Evolutionary conservation across 1,140 invertebrate genomes (phyloP), one percentile per base, ranked within the genome.

Genomic region (Heterodera schachtii): DNA sequence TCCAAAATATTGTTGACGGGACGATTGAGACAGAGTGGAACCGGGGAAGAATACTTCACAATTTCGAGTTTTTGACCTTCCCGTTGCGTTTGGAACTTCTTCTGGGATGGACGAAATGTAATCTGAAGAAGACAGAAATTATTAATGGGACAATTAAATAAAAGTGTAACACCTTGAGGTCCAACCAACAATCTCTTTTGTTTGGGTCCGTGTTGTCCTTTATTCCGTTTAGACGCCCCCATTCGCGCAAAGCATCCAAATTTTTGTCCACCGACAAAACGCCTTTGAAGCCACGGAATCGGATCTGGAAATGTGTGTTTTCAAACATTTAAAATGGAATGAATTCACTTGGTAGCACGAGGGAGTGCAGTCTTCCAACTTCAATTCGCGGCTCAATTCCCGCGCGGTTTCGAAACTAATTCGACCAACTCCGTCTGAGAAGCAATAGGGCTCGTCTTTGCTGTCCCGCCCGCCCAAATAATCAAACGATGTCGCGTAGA

Each of bases 21-120:
- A 3, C 90, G 86, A 85, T 90, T 90, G 8, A 90, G 79, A 60
- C 84, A 90, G 21, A 90, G 93, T 91, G 87, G 79, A 46, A 85
- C 86, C 19, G 90, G 90, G 57, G 86, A 86, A 43, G 89, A 89
- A 75, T 88, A 88, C 79, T 90, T 91, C 2, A 91, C 88, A 57
- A 90, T 86, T 83, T 91, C 90, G 13, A 90, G 81, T 11, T 81
- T 67, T 19, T 75, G 78, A 44, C 76, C 83, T 41, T 60, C 75
- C 13, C 66, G 41, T 47, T 57, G 49, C 2, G 84, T 76, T 70
- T 77, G 66, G 66, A 85, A 85, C 44, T 85, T 85, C 43, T 87
- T 80, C 73, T 85, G 84, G 2, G 85, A 86, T 16, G 74, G 81
- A n/a, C 84, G 82, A 47, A 87, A 85, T 31, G 75, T 84, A 47